phyloP scores from a whole-genome alignment of 2,888 invertebrate species.

The Lithosia quadra region DNA sequence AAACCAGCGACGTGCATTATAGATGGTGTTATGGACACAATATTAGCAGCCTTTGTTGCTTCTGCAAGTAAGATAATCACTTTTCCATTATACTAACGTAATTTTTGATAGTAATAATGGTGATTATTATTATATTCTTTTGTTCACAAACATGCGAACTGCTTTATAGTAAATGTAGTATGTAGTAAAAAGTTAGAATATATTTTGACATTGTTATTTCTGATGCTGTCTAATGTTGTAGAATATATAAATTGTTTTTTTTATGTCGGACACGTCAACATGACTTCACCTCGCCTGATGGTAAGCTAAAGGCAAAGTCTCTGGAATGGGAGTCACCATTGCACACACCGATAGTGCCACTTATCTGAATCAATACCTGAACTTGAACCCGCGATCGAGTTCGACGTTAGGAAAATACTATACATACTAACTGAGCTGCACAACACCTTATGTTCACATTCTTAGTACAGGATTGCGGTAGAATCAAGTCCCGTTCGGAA shows the following conservation, averaged over 20 bases:
- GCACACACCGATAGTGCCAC: no score
- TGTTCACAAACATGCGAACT: not conserved
- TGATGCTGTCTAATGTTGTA: not conserved
- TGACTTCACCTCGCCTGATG: no score
- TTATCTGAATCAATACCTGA: not conserved
- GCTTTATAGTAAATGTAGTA: no score
- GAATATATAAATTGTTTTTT: no score
- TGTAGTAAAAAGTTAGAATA: no score
- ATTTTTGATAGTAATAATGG: not conserved
- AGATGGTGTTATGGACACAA: slow-evolving; percentile 83
- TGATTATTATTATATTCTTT: not conserved
- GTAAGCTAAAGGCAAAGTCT: no score
- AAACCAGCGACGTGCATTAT: slow-evolving; percentile 84
- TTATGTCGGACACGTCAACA: no score
- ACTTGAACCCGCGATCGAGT: not conserved
- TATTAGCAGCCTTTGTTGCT: slow-evolving; percentile 79
- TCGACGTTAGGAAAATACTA: not conserved
- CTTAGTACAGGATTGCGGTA: not conserved
- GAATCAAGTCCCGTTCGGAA: not conserved
- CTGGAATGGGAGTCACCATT: no score
- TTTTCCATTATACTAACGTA: slow-evolving; percentile 3
- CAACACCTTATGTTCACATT: no score
- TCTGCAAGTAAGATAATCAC: slow-evolving; percentile 73
- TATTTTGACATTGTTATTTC: not conserved
- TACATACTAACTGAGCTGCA: not conserved